Evolutionary conservation across 2,797 vertebrate species (phyloP), one percentile per base, ranked within the genome.

Genomic region (Sebastes itinus): DNA sequence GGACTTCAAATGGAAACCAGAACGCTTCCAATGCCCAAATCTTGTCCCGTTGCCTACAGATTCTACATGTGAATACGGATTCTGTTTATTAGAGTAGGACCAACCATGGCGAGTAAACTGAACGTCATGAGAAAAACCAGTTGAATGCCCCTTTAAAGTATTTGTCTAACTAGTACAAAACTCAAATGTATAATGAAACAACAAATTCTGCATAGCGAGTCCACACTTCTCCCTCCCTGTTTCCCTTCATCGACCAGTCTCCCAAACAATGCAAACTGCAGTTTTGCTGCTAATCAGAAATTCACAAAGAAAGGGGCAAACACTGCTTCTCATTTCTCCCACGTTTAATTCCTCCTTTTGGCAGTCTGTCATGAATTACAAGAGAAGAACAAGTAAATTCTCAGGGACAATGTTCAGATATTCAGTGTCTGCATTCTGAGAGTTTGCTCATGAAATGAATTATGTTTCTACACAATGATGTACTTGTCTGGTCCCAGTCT

Each of bases 371-470:
- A n/a, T 66, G 60, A 86, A 72, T 80, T 27, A 70, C 68, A 65
- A 38, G 20, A 86, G 55, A 75, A 65, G 42, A 70, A 69, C 10
- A 70, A 70, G 35, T 58, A 25, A 68, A 71, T 77, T 82, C 16
- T 33, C 60, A 12, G 33, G 46, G 66, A 79, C 77, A 35, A 32
- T 68, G 38, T 76, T 81, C 56, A 85, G 62, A 86, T 75, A 68
- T 75, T 72, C 64, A 66, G 75, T 80, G 62, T 83, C 55, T 77
- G 61, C 35, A 33, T 71, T 77, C 68, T 79, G 60, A 18, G 52
- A 55, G 56, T 77, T 79, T 77, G 71, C 58, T 66, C 52, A 62
- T 56, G 30, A 82, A 89, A 72, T 73, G 22, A 82, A 78, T 84
- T 81, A 30, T 49, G 62, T 84, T 77, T 74, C 60, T 11, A 4